A percentile compares a stretch with the other conserved stretches of the same genome.
Evolutionary conservation across 2,797 vertebrate genomes (phyloP).

Genomic region (Lemur catta): DNA sequence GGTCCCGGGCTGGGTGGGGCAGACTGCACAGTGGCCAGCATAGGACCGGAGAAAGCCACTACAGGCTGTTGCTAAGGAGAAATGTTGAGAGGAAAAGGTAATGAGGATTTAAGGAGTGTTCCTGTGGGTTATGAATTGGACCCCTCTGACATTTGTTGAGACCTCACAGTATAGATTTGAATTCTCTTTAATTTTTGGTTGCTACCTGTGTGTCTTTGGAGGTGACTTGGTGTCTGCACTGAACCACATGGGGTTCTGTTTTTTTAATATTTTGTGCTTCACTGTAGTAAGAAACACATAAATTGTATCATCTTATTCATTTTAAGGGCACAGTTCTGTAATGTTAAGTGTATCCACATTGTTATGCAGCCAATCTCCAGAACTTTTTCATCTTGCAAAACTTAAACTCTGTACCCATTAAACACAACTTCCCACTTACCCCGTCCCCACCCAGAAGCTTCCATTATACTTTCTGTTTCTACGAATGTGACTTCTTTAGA

Average conservation of each 20-base stretch:
- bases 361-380: background rate
- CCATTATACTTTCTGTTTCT: background rate
- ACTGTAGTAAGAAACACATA: background rate
- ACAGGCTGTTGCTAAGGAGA: background rate
- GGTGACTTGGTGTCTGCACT: background rate
- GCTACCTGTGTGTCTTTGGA: background rate
- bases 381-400: background rate
- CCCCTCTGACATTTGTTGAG: background rate
- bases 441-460: background rate
- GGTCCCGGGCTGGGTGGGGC: background rate
- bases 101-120: background rate
- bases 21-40: background rate
- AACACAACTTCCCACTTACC: background rate
- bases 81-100: background rate
- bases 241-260: background rate
- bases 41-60: background rate
- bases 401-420: background rate
- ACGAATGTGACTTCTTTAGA: background rate
- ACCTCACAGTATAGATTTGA: background rate
- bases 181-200: background rate
- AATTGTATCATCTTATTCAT: background rate
- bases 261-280: conserved; percentile 1
- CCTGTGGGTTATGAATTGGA: background rate
- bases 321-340: background rate
- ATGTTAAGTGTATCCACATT: background rate